phyloP scores from a whole-genome alignment of 2,888 invertebrate genomes.

The Machimus atricapillus region DNA sequence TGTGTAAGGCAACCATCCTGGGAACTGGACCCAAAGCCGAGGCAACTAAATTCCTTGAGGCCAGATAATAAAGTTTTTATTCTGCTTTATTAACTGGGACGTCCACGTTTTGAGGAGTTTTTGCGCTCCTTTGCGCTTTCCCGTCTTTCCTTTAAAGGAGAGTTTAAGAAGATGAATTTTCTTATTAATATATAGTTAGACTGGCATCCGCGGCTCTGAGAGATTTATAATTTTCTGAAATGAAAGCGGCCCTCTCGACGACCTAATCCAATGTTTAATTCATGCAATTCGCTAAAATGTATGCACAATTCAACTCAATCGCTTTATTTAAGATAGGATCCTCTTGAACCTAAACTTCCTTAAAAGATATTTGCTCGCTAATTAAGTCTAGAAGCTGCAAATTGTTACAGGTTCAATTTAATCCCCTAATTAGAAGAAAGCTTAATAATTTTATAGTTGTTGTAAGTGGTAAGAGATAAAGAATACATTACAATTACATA shows the following conservation, averaged over 20 bases:
- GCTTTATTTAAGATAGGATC: background rate
- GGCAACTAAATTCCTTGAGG: constrained; percentile 15
- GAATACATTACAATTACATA: too few species aligned
- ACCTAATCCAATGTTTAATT: background rate
- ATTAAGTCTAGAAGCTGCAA: background rate
- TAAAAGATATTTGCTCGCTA: background rate
- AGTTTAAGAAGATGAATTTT: background rate
- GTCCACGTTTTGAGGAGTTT: background rate
- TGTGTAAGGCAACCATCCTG: background rate
- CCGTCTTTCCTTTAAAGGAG: background rate
- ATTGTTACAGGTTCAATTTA: too few species aligned
- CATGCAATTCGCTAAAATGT: background rate
- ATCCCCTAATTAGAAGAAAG: too few species aligned
- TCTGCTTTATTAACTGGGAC: constrained; percentile 25
- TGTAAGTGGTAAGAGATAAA: too few species aligned
- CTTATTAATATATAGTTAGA: background rate
- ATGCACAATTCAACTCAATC: background rate
- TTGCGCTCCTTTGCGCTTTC: background rate
- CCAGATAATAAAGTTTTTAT: constrained; percentile 27
- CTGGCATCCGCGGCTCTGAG: background rate
- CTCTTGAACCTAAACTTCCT: background rate
- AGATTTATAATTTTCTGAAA: background rate
- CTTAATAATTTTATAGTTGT: too few species aligned
- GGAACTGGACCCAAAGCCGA: background rate
- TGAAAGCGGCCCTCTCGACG: background rate